phyloP scores from a whole-genome alignment of 2,888 invertebrate genomes.

The Prosopocoilus inquinatus region DNA sequence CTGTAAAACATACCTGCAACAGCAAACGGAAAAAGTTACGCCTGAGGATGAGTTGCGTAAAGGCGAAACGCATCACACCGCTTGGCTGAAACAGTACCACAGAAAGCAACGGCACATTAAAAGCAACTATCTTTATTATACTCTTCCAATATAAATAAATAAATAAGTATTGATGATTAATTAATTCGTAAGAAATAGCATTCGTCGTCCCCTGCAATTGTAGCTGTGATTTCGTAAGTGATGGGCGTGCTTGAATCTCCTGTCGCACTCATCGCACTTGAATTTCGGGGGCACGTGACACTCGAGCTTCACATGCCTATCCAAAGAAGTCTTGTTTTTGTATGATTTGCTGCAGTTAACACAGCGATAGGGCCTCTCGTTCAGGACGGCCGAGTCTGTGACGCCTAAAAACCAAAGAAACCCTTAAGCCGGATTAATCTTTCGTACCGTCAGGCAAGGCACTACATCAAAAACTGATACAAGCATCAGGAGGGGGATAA shows the following conservation, averaged over 20 bases:
- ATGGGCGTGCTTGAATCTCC: constrained; percentile 45
- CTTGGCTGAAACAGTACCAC: background rate
- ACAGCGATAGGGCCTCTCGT: constrained; percentile 17
- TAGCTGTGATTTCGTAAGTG: constrained; percentile 51
- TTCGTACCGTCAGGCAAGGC: too few species aligned
- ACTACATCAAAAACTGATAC: too few species aligned
- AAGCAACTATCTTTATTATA: background rate
- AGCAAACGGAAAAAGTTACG: background rate
- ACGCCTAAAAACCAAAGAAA: too few species aligned
- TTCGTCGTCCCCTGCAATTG: background rate
- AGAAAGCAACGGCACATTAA: background rate
- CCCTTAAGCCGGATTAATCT: too few species aligned
- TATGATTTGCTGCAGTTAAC: constrained; percentile 22
- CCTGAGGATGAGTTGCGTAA: too few species aligned
- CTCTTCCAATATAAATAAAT: background rate
- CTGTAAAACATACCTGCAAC: background rate
- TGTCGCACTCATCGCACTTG: constrained; percentile 48
- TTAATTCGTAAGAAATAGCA: too few species aligned
- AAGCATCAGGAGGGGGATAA: too few species aligned
- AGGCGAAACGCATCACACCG: too few species aligned
- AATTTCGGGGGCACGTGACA: constrained; percentile 47
- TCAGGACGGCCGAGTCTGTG: too few species aligned
- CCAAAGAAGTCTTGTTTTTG: constrained; percentile 21
- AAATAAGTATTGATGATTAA: background rate
- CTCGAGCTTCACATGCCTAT: constrained; percentile 44